Percentiles rank a stretch among this genome's conserved stretches.
These are phyloP conservation scores for Eristalis tenax DNA, from an alignment of 2,888 invertebrate species.

Conservation along the genomic window DNA sequence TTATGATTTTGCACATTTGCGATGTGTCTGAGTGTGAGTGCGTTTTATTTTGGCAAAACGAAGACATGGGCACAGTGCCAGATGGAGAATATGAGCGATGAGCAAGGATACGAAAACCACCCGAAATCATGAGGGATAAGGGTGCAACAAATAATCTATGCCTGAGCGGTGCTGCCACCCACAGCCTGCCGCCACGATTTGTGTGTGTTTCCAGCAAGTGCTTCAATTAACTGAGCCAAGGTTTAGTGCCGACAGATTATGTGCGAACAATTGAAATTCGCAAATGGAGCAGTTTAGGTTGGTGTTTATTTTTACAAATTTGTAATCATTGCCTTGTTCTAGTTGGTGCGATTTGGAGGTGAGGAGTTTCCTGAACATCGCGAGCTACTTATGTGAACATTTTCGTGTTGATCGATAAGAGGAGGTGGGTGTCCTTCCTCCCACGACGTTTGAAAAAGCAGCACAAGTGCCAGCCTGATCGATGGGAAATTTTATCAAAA, in stretches of 20 bases:
- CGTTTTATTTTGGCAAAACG: neutral
- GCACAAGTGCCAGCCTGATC: no score
- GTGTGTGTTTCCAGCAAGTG: neutral
- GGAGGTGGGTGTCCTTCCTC: no score
- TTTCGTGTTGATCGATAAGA: no score
- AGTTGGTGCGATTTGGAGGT: no score
- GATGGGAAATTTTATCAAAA: no score
- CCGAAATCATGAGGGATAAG: neutral
- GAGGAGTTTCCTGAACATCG: no score
- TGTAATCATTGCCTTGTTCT: no score
- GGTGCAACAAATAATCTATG: neutral
- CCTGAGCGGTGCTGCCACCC: neutral
- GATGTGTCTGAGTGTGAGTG: neutral
- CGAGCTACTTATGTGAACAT: no score
- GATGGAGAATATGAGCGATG: neutral
- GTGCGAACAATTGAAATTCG: neutral
- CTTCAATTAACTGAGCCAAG: neutral
- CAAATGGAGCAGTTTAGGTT: neutral
- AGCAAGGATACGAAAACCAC: neutral
- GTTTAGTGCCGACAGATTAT: neutral
- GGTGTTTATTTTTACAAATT: neutral
- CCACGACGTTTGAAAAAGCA: no score
- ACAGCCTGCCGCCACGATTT: neutral
- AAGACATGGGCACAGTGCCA: neutral
- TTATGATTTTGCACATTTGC: constrained; percentile 2